Evolutionary conservation across 2,113 vertebrate genomes (phyloP).

Genomic region (Oncorhynchus nerka): DNA sequence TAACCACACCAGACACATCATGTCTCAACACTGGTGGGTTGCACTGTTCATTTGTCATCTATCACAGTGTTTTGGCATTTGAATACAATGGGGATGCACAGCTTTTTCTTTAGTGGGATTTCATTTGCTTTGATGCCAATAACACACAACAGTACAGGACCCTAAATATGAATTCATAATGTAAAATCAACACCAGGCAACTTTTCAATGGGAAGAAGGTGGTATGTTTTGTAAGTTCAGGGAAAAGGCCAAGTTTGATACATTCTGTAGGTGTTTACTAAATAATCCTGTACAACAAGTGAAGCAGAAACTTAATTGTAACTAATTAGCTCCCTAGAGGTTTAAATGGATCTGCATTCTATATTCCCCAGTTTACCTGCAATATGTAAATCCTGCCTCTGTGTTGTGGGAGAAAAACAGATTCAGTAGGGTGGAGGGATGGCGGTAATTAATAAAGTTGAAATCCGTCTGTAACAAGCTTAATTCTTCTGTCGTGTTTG

Average conservation of each 20-base stretch:
- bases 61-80: neutral
- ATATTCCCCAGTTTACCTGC: constrained; percentile 80
- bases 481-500: constrained; percentile 67
- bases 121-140: constrained; percentile 60
- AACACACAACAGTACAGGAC: constrained; percentile 47
- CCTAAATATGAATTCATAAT: constrained; percentile 57
- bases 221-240: constrained; percentile 61
- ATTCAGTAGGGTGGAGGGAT: constrained; percentile 44
- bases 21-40: constrained; percentile 21
- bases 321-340: constrained; percentile 81
- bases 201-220: constrained; percentile 55
- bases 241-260: constrained; percentile 72
- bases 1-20: constrained; percentile 30
- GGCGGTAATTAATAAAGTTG: constrained; percentile 66
- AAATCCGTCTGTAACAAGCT: constrained; percentile 68
- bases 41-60: constrained; percentile 36
- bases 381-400: constrained; percentile 74
- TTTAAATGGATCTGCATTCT: constrained; percentile 77
- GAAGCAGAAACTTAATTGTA: constrained; percentile 81
- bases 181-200: constrained; percentile 43
- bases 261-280: constrained; percentile 78
- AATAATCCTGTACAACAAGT: constrained; percentile 79
- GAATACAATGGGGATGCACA: constrained; percentile 17
- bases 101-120: constrained; percentile 30
- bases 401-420: constrained; percentile 41